phyloP scores from a whole-genome alignment of 2,797 vertebrate species.

The Coregonus ussuriensis region DNA sequence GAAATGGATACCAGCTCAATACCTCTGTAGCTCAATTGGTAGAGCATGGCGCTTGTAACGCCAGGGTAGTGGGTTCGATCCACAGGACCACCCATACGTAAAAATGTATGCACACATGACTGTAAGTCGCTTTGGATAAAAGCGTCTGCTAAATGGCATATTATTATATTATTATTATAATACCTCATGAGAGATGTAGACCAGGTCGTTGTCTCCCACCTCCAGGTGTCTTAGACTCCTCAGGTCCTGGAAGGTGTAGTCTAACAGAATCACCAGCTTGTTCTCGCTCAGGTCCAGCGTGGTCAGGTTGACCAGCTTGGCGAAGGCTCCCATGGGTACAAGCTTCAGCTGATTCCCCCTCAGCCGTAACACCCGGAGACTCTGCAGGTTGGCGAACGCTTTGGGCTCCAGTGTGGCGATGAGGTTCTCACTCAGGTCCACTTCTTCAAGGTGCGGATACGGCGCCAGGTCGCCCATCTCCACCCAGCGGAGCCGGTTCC shows the following conservation, averaged over 20 bases:
- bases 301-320: constrained; percentile 90
- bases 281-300: constrained; percentile 96
- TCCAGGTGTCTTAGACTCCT: constrained; percentile 86
- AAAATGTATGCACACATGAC: too few relatives aligned
- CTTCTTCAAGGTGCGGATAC: constrained; percentile 88
- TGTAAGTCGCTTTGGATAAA: too few relatives aligned
- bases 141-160: too few relatives aligned
- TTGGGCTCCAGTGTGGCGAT: constrained; percentile 92
- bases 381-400: constrained; percentile 87
- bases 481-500: constrained; percentile 93
- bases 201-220: constrained; percentile 94
- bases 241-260: constrained; percentile 94
- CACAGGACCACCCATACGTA: too few relatives aligned
- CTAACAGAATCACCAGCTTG: constrained; percentile 93
- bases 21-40: constrained; percentile 56
- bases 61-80: too few relatives aligned
- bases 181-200: constrained; percentile 91
- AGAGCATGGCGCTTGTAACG: too few relatives aligned
- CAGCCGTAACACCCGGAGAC: constrained; percentile 85
- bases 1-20: constrained; percentile 6
- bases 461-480: constrained; percentile 88
- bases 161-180: too few relatives aligned
- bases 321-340: constrained; percentile 90
- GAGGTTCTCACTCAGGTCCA: constrained; percentile 95
- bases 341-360: constrained; percentile 93